phyloP scores from a whole-genome alignment of 53 echinoderm and acorn worm genomes.

The Paracentrotus lividus region DNA sequence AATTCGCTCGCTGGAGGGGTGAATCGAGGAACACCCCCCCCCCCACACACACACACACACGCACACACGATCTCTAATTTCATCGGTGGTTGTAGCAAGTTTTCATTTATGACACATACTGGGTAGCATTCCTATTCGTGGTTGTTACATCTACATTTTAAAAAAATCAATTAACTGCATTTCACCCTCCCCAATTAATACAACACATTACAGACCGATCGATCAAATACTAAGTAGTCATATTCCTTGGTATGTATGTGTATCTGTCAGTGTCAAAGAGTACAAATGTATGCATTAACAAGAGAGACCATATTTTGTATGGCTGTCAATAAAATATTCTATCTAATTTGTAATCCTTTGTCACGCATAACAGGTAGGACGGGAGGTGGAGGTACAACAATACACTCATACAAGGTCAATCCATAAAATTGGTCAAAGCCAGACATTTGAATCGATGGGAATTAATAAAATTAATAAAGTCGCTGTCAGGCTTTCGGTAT shows the following conservation, averaged over 20 bases:
- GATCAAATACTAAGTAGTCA: neutral
- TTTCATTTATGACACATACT: no score
- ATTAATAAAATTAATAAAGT: slow-evolving; percentile 40
- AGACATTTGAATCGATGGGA: slow-evolving; percentile 16
- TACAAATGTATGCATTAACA: neutral
- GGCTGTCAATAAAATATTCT: neutral
- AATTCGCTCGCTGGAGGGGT: no score
- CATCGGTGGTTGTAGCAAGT: no score
- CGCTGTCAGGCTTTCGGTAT: neutral
- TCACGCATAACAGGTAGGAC: neutral
- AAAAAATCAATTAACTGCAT: neutral
- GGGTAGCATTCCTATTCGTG: no score
- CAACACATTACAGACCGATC: neutral
- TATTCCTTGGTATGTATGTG: neutral
- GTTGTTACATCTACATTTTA: neutral
- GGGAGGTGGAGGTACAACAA: neutral
- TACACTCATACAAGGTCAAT: neutral
- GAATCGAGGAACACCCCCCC: no score
- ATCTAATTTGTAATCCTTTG: neutral
- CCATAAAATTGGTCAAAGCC: neutral
- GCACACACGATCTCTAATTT: no score
- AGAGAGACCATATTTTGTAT: no score
- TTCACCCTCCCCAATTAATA: neutral
- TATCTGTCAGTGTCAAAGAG: neutral
- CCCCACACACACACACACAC: no score